These are phyloP conservation scores for Myoxocephalus aenaeus DNA, from an alignment of 2,797 vertebrate genomes.

Conservation along the genomic window DNA sequence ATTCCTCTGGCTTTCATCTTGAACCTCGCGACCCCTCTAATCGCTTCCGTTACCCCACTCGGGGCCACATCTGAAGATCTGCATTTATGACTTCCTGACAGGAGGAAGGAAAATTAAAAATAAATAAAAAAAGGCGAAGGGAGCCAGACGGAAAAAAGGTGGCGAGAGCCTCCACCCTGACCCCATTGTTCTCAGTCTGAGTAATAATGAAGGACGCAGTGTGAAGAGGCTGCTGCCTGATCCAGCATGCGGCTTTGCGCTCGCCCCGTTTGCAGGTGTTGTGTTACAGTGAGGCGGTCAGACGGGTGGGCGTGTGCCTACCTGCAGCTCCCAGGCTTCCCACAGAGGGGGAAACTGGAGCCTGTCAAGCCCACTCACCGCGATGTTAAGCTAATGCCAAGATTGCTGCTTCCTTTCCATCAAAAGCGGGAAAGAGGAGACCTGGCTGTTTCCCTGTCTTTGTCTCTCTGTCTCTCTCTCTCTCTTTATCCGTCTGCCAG, in stretches of 20 bases:
- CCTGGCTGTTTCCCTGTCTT: conserved; percentile 12
- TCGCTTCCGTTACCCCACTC: conserved; percentile 42
- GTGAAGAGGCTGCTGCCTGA: conserved; percentile 43
- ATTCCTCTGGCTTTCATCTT: conserved; percentile 69
- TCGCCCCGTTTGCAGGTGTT: conserved; percentile 48
- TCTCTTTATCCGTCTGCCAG: conserved; percentile 47
- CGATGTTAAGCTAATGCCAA: conserved; percentile 60
- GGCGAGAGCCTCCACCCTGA: conserved; percentile 36
- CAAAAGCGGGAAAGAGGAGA: conserved; percentile 41
- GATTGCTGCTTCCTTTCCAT: conserved; percentile 67
- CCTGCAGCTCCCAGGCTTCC: conserved; percentile 57
- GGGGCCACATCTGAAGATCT: conserved; percentile 62
- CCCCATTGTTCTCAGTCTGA: conserved; percentile 56
- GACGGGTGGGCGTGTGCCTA: conserved; percentile 61
- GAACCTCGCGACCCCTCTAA: conserved; percentile 64
- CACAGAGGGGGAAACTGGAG: conserved; percentile 53
- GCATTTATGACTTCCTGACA: conserved; percentile 69
- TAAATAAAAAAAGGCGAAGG: conserved; percentile 36
- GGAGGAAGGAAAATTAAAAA: conserved; percentile 1
- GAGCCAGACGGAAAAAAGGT: conserved; percentile 42
- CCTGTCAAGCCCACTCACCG: conserved; percentile 45
- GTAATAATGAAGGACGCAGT: conserved; percentile 55
- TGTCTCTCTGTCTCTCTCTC: conserved; percentile 5
- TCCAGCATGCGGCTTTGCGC: conserved; percentile 37
- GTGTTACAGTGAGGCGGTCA: conserved; percentile 55